Base-by-base conservation (phyloP, 2,113 vertebrate genomes). In the Lates calcarifer region DNA sequence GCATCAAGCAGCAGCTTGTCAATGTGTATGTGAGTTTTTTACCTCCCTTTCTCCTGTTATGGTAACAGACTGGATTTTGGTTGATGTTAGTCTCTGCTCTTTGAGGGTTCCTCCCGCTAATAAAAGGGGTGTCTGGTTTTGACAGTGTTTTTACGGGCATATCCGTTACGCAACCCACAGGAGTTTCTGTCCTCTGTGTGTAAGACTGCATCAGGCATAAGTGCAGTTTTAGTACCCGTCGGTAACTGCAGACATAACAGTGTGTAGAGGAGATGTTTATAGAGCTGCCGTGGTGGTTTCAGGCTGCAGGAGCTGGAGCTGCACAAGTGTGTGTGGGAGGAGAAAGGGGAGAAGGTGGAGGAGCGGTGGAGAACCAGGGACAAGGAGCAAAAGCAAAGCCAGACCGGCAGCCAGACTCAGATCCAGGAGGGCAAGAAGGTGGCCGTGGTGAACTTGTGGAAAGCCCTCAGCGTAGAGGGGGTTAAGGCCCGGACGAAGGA, bases 1-100 rank as follows among this genome's bases (percentile, higher is more conserved):
- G 73, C 90, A 89, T 93, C 82, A 94, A 92, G 86, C 92, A 94
- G 77, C 93, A 91, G 81, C 91, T 96, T 83, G 82, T 89, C 79
- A 94, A 94, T 84, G 88, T 94, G 95, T 96, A 94, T 91, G 93
- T 89, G 90, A 89, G 74, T 89, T 87, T 91, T 91, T 88, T 86
- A 78, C 68, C 62, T 89, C 73, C 33, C 29, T 82, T 75, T 92
- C 64, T 91, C 85, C 91, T 92, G 47, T 94, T 94, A 90, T 90
- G 87, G 91, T 90, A 88, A 89, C 62, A 77, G 68, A 79, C 73
- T 70, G 70, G 63, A 53, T 82, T 82, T 71, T 74, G 31, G 84
- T 77, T 83, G 78, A 91, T 83, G 83, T 91, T 89, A 84, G 58
- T 66, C 77, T 85, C 66, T 68, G 55, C 82, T 89, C 90, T 82